Evolutionary conservation across 2,113 vertebrate genomes (phyloP).

Genomic region (Thinocorus orbignyianus): DNA sequence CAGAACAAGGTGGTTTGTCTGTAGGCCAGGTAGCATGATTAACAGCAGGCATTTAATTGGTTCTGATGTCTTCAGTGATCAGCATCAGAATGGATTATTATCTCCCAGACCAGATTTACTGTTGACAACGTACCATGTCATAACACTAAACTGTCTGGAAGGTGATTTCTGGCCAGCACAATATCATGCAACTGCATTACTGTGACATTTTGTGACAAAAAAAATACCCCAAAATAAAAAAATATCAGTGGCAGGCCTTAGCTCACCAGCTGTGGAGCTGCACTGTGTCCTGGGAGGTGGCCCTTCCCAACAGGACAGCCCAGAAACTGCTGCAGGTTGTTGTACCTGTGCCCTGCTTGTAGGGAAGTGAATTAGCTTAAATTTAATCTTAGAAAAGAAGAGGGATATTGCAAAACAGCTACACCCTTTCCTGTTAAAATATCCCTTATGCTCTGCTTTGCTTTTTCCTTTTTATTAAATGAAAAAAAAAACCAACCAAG

Average conservation of each 20-base stretch:
- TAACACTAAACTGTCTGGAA: conserved; percentile 36
- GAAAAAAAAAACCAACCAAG: not conserved
- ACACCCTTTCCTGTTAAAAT: not conserved
- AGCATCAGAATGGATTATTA: not conserved
- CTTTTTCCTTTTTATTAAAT: not conserved
- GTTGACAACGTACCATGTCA: not conserved
- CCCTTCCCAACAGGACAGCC: not conserved
- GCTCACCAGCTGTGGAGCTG: not conserved
- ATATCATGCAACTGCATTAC: not conserved
- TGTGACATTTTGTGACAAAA: not conserved
- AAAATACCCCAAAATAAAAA: not conserved
- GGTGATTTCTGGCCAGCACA: conserved; percentile 37
- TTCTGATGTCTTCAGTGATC: conserved; percentile 24
- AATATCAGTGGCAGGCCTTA: not conserved
- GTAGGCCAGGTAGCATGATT: conserved; percentile 18
- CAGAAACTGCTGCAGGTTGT: not conserved
- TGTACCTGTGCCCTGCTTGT: not conserved
- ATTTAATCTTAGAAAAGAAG: not conserved
- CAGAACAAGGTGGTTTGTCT: conserved; percentile 14
- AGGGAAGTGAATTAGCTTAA: not conserved
- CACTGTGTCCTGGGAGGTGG: not conserved
- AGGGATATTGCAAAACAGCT: not conserved
- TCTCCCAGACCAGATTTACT: conserved; percentile 22
- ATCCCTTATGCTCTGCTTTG: not conserved
- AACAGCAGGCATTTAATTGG: conserved; percentile 32